phyloP scores from a whole-genome alignment of 2,888 invertebrate genomes.

The Spilosoma lubricipeda region DNA sequence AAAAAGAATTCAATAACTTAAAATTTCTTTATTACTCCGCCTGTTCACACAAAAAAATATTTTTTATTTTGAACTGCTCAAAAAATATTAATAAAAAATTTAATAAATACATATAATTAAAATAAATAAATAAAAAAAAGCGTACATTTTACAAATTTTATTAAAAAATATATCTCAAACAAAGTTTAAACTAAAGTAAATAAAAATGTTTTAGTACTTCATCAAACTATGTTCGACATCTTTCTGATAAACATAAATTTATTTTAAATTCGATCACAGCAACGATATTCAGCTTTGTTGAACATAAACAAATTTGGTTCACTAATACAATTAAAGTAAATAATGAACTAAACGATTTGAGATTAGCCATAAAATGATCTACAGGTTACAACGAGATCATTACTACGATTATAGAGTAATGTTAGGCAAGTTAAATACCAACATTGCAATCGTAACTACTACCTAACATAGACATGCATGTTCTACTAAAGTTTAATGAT shows the following conservation, averaged over 20 bases:
- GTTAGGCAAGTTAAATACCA: conserved; percentile 29
- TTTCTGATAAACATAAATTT: conserved; percentile 24
- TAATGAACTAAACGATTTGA: conserved; percentile 28
- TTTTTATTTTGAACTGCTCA: not conserved
- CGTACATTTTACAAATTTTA: conserved; percentile 18
- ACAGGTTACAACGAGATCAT: conserved; percentile 48
- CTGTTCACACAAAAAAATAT: not conserved
- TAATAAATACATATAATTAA: not conserved
- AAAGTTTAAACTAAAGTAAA: conserved; percentile 17
- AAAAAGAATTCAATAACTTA: not conserved
- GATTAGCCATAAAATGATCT: conserved; percentile 45
- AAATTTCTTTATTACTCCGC: not conserved
- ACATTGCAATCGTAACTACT: conserved; percentile 22
- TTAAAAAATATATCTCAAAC: conserved; percentile 39
- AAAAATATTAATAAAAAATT: not conserved
- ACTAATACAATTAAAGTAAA: conserved; percentile 30
- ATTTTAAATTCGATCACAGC: conserved; percentile 48
- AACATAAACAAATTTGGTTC: conserved; percentile 42
- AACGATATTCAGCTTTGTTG: conserved; percentile 49
- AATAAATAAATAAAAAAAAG: not conserved
- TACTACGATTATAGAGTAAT: conserved; percentile 40
- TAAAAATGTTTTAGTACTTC: conserved; percentile 16
- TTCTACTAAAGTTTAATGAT: not conserved
- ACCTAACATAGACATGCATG: conserved; percentile 11
- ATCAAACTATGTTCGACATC: conserved; percentile 30